Evolutionary conservation across 1,140 invertebrate genomes (phyloP).

Genomic region (Drosophila sp.): DNA sequence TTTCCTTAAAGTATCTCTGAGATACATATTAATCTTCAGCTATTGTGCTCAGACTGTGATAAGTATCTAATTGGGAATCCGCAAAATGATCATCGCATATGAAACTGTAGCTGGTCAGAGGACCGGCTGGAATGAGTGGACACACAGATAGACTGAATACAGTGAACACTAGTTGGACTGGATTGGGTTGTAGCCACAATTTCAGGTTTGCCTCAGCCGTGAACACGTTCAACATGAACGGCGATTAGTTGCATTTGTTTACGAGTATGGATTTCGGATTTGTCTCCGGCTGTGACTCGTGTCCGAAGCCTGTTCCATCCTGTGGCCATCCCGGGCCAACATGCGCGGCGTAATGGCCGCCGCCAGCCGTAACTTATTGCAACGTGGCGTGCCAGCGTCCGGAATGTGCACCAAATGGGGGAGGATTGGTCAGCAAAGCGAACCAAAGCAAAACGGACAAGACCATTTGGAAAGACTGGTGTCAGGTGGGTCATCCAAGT

Average conservation of each 20-base stretch:
- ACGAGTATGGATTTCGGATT: slow-evolving; percentile 82
- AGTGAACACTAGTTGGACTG: slow-evolving; percentile 6
- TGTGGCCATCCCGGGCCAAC: slow-evolving; percentile 31
- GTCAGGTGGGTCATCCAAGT: slow-evolving; percentile 37
- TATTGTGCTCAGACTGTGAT: background rate
- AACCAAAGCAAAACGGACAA: background rate
- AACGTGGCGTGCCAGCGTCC: slow-evolving; percentile 71
- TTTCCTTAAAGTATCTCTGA: background rate
- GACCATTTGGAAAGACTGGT: slow-evolving; percentile 24
- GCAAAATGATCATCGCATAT: slow-evolving; percentile 51
- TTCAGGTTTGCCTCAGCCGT: slow-evolving; percentile 73
- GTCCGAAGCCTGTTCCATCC: slow-evolving; percentile 6
- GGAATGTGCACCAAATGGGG: slow-evolving; percentile 49
- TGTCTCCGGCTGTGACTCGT: slow-evolving; percentile 67
- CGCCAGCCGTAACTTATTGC: slow-evolving; percentile 76
- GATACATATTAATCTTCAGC: slow-evolving; percentile 1
- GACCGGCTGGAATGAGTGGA: background rate
- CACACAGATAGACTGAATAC: slow-evolving; percentile 1
- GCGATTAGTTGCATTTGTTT: slow-evolving; percentile 83
- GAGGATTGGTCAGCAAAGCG: slow-evolving; percentile 45
- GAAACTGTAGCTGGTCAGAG: slow-evolving; percentile 6
- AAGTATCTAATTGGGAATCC: slow-evolving; percentile 26
- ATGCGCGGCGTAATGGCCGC: slow-evolving; percentile 64
- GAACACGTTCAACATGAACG: slow-evolving; percentile 81
- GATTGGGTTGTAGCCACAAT: slow-evolving; percentile 66